phyloP scores from a whole-genome alignment of 2,797 vertebrate species.

The Phaenicophaeus curvirostris region DNA sequence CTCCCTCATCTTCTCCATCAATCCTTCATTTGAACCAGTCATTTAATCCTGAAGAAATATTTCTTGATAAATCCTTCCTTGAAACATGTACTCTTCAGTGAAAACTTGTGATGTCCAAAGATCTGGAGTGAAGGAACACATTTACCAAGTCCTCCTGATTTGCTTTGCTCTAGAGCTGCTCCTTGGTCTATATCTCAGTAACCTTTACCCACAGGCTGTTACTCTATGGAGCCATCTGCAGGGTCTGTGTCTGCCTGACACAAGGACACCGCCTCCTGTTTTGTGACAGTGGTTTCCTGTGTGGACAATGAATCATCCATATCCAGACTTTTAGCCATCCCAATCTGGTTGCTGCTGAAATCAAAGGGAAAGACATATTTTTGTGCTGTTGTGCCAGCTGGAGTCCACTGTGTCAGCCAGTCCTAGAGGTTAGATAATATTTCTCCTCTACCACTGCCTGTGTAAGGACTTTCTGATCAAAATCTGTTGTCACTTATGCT shows the following conservation, averaged over 20 bases:
- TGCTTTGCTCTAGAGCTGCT: not conserved
- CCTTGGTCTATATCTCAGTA: not conserved
- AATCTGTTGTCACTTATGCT: not conserved
- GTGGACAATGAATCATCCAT: rapidly evolving
- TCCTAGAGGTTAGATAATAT: not conserved
- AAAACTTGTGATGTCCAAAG: not conserved
- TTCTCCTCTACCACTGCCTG: not conserved
- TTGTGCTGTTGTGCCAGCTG: not conserved
- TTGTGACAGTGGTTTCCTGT: not conserved
- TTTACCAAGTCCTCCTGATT: not conserved
- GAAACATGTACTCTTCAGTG: not conserved
- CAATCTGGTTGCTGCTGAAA: not conserved
- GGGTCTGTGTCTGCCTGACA: not conserved
- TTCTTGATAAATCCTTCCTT: not conserved
- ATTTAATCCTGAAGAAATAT: not conserved
- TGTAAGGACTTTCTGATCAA: not conserved
- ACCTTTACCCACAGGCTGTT: not conserved
- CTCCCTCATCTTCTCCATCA: not conserved
- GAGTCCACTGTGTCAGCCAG: rapidly evolving
- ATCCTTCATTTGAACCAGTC: not conserved
- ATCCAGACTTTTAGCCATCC: not conserved
- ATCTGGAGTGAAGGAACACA: not conserved
- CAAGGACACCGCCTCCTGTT: not conserved
- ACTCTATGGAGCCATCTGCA: not conserved
- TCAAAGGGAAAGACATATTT: not conserved